Evolutionary conservation across 2,113 vertebrate species (phyloP).

Genomic region (Clarias gariepinus): DNA sequence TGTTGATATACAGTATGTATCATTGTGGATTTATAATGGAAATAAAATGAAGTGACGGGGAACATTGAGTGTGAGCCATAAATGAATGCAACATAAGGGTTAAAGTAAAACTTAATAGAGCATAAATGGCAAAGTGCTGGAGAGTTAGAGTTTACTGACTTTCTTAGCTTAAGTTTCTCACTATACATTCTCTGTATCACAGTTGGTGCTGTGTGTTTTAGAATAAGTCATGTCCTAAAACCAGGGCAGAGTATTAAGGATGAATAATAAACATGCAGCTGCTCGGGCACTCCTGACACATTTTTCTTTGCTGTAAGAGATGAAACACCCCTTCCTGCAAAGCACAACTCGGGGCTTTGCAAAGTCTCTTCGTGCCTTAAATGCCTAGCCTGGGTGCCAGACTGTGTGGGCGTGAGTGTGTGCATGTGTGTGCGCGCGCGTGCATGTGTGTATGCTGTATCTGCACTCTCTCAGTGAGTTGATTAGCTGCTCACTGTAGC

Average conservation of each 20-base stretch:
- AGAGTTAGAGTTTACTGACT: background rate
- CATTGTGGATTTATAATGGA: too few relatives aligned
- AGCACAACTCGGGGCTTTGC: background rate
- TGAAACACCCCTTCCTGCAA: background rate
- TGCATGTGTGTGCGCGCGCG: background rate
- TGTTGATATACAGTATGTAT: too few relatives aligned
- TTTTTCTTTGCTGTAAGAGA: slow-evolving; percentile 10
- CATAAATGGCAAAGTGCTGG: background rate
- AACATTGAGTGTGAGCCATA: too few relatives aligned
- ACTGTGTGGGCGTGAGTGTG: background rate
- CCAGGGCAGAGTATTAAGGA: background rate
- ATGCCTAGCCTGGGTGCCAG: background rate
- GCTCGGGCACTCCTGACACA: slow-evolving; percentile 32
- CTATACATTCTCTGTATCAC: background rate
- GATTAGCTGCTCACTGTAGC: slow-evolving; percentile 23
- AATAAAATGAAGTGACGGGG: too few relatives aligned
- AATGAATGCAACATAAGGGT: too few relatives aligned
- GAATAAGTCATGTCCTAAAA: background rate
- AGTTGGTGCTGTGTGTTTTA: background rate
- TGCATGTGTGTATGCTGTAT: background rate
- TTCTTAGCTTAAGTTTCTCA: background rate
- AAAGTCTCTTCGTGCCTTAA: too few relatives aligned
- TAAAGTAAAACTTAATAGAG: too few relatives aligned
- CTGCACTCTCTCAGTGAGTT: slow-evolving; percentile 11
- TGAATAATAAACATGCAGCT: slow-evolving; percentile 35